phyloP scores from a whole-genome alignment of 2,888 invertebrate species.

The Spilarctia lutea region DNA sequence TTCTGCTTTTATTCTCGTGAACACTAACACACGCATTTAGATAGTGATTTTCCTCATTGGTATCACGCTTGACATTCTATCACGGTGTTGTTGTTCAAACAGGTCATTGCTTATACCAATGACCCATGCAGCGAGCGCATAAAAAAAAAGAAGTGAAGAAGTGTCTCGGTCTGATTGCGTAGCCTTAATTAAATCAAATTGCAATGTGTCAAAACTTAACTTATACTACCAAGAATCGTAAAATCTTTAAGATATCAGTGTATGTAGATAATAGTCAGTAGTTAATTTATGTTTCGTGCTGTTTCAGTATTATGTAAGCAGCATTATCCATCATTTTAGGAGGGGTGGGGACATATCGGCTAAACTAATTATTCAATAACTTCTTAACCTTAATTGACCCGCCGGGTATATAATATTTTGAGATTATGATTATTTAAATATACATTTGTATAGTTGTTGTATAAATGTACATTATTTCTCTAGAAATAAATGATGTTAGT shows the following conservation, averaged over 20 bases:
- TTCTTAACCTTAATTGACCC: not conserved
- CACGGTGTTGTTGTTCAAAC: slow-evolving; percentile 21
- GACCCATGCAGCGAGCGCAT: slow-evolving; percentile 15
- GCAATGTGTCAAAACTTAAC: slow-evolving; percentile 28
- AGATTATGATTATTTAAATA: not conserved
- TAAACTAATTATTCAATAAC: not conserved
- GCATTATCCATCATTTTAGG: not conserved
- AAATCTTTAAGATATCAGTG: not conserved
- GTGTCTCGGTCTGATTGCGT: slow-evolving; percentile 50
- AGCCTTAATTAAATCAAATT: slow-evolving; percentile 37
- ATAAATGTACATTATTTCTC: too few relatives aligned
- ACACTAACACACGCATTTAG: not conserved
- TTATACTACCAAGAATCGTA: not conserved
- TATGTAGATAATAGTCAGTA: not conserved
- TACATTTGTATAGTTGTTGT: not conserved
- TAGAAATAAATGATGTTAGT: too few relatives aligned
- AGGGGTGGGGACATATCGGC: not conserved
- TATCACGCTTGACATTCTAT: slow-evolving; percentile 17
- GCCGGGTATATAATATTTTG: not conserved
- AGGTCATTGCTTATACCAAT: slow-evolving; percentile 39
- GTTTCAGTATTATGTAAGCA: not conserved
- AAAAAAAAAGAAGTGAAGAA: slow-evolving; percentile 43
- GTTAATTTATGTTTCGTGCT: not conserved
- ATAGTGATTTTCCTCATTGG: slow-evolving; percentile 22
- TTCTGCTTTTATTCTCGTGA: slow-evolving; percentile 13